A percentile compares a stretch with the other conserved stretches of the same genome.
Conservation (phyloP, 2,888 invertebrate species). For the Rhodophaea formosa region DNA sequence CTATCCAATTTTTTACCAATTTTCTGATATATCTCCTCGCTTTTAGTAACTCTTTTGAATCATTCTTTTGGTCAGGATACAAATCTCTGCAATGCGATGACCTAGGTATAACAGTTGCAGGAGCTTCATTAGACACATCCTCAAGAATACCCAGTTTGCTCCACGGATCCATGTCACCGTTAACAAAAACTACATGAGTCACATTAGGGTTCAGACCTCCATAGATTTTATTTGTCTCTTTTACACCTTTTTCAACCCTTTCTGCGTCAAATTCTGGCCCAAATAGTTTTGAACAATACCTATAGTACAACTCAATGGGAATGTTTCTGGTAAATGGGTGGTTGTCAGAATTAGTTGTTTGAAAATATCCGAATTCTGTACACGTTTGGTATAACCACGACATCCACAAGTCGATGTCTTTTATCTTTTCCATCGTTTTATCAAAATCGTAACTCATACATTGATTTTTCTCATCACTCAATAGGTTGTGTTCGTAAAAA, state of each 20-base stretch:
- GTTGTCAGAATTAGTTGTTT: constrained; percentile 79
- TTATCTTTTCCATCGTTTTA: constrained; percentile 44
- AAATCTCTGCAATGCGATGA: constrained; percentile 63
- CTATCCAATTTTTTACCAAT: constrained; percentile 64
- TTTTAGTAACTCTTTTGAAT: constrained; percentile 59
- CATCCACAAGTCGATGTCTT: constrained; percentile 39
- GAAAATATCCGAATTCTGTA: constrained; percentile 88
- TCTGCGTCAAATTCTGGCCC: constrained; percentile 58
- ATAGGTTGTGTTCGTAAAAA: constrained; percentile 20
- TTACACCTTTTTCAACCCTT: constrained; percentile 58
- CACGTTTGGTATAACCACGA: constrained; percentile 88
- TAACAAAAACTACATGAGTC: constrained; percentile 79
- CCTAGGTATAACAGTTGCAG: constrained; percentile 55
- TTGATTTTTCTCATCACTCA: constrained; percentile 39
- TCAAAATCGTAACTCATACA: constrained; percentile 59
- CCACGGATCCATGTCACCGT: constrained; percentile 83
- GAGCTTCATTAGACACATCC: constrained; percentile 62
- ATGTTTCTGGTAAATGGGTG: constrained; percentile 81
- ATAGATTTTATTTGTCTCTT: constrained; percentile 70
- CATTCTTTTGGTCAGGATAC: constrained; percentile 46
- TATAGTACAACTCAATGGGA: constrained; percentile 61
- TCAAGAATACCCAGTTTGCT: constrained; percentile 73
- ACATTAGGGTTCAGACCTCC: constrained; percentile 72
- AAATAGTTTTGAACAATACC: constrained; percentile 62
- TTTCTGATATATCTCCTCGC: constrained; percentile 56